Conservation (phyloP, 2,888 invertebrate genomes). For the Melinaea marsaeus region DNA sequence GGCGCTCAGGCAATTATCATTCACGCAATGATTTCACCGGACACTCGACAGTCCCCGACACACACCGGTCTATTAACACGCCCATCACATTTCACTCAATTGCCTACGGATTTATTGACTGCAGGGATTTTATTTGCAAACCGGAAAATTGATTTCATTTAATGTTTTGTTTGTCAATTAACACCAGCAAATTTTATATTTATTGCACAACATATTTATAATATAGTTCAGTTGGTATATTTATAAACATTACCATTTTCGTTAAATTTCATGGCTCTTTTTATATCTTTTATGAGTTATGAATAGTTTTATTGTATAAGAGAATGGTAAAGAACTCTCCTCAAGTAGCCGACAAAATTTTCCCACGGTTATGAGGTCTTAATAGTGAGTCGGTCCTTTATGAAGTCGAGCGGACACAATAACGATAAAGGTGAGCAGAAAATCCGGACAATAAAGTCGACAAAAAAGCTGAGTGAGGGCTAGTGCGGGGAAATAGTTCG, state of each 20-base stretch:
- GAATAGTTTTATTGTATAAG: slow-evolving; percentile 3
- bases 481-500: slow-evolving; percentile 76
- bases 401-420: slow-evolving; percentile 75
- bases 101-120: slow-evolving; percentile 64
- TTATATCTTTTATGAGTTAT: not conserved
- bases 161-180: not conserved
- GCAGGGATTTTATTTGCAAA: slow-evolving; percentile 37
- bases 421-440: slow-evolving; percentile 76
- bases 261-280: not conserved
- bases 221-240: not conserved
- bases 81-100: slow-evolving; percentile 66
- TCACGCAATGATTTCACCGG: slow-evolving; percentile 64
- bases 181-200: not conserved
- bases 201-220: not conserved
- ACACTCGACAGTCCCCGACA: slow-evolving; percentile 51
- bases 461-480: slow-evolving; percentile 73
- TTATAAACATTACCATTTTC: not conserved
- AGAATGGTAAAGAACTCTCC: slow-evolving; percentile 16
- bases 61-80: slow-evolving; percentile 69
- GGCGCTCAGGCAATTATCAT: slow-evolving; percentile 66
- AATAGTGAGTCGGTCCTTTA: slow-evolving; percentile 72
- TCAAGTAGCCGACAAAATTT: slow-evolving; percentile 39
- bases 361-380: slow-evolving; percentile 78
- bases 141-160: slow-evolving; percentile 18
- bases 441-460: slow-evolving; percentile 77